A percentile compares a stretch with the other conserved stretches of the same genome.
Conservation (phyloP, 2,797 vertebrate genomes). For the Cuculus canorus region DNA sequence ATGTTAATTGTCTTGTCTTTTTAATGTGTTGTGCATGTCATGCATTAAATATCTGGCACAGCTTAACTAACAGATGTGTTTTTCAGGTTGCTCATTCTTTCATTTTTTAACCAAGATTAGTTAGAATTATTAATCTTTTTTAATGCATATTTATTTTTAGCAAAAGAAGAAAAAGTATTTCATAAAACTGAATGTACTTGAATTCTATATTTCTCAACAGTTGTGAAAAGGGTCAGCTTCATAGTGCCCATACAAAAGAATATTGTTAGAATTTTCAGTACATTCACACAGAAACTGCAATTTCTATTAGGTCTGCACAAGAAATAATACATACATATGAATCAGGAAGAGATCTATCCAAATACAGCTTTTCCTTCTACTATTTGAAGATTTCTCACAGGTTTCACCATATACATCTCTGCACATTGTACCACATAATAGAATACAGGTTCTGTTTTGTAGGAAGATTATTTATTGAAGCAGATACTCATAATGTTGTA, state of each 20-base stretch:
- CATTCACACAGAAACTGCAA: background rate
- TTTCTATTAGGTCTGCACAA: background rate
- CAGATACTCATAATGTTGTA: background rate
- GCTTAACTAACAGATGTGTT: background rate
- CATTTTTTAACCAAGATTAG: background rate
- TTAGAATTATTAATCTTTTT: conserved; percentile 1
- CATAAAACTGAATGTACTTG: background rate
- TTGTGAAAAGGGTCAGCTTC: background rate
- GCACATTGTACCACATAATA: background rate
- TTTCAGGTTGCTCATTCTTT: background rate
- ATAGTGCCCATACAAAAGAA: background rate
- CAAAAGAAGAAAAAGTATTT: background rate
- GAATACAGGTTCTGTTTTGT: background rate
- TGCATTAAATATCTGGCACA: conserved; percentile 9
- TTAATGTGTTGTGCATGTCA: background rate
- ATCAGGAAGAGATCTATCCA: background rate
- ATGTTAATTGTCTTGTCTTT: background rate
- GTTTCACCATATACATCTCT: background rate
- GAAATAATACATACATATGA: background rate
- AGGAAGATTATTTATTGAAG: background rate
- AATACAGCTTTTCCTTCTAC: background rate
- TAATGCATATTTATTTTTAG: background rate
- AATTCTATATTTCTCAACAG: background rate
- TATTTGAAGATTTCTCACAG: background rate
- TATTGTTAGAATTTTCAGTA: background rate